Percentiles rank a stretch among this genome's conserved stretches.
phyloP scores from a whole-genome alignment of 1,140 invertebrate species.

The Drosophila novamexicana region DNA sequence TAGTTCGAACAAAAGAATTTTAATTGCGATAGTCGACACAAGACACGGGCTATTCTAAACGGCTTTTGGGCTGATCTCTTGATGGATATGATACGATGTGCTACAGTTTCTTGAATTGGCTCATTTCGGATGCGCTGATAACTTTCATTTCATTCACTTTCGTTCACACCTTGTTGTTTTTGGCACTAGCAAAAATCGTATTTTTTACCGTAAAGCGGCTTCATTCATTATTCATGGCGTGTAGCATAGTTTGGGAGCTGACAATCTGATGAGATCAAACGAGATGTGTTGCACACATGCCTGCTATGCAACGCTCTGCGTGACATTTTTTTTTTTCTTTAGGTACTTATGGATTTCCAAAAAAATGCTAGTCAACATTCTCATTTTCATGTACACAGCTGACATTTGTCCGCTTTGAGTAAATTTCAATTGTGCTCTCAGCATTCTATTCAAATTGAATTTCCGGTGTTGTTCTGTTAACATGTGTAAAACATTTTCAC shows the following conservation, averaged over 20 bases:
- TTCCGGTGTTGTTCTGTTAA: constrained; percentile 61
- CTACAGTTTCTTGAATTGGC: constrained; percentile 39
- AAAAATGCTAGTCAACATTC: constrained; percentile 33
- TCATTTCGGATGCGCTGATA: constrained; percentile 54
- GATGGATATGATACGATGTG: constrained; percentile 42
- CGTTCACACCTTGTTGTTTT: constrained; percentile 65
- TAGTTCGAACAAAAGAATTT: constrained; percentile 74
- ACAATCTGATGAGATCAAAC: constrained; percentile 27
- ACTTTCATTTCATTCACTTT: constrained; percentile 75
- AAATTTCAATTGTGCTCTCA: constrained; percentile 59
- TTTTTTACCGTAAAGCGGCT: constrained; percentile 24
- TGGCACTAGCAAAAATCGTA: constrained; percentile 58
- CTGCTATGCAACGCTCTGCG: background rate
- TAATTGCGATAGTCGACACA: constrained; percentile 53
- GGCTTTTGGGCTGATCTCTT: constrained; percentile 18
- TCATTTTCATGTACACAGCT: constrained; percentile 38
- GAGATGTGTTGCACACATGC: constrained; percentile 10
- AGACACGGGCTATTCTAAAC: constrained; percentile 32
- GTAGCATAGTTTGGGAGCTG: background rate
- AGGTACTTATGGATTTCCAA: constrained; percentile 3
- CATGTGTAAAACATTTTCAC: constrained; percentile 66
- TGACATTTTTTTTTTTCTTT: constrained; percentile 7
- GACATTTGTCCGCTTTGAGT: constrained; percentile 36
- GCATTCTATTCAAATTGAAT: constrained; percentile 65
- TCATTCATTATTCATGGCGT: constrained; percentile 52